A percentile compares a stretch with the other conserved stretches of the same genome.
Conservation (phyloP, 92 coral and sea anemone genomes). For the Phenganax marumi region DNA sequence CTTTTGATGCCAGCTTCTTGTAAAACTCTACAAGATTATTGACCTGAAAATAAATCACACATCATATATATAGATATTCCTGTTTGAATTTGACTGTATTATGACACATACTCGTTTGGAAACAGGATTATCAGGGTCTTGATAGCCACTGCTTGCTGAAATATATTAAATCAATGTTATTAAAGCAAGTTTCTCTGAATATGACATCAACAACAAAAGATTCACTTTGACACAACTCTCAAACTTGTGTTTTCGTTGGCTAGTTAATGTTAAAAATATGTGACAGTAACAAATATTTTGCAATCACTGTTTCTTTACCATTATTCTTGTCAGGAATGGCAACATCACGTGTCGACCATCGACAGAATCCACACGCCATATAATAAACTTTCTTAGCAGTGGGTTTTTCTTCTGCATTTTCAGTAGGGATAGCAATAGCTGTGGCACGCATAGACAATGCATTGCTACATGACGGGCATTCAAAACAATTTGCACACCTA, state of each 20-base stretch:
- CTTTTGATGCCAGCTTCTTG: slow-evolving; percentile 90
- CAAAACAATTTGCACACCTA: slow-evolving; percentile 99
- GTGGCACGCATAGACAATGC: slow-evolving; percentile 94
- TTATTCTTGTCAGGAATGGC: slow-evolving; percentile 83
- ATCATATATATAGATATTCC: background rate
- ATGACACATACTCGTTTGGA: slow-evolving; percentile 69
- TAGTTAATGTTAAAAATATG: no score
- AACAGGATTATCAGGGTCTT: slow-evolving; percentile 85
- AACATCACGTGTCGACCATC: slow-evolving; percentile 97
- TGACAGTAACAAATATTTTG: no score
- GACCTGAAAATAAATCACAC: slow-evolving; percentile 49
- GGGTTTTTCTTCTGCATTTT: slow-evolving; percentile 59
- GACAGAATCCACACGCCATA: slow-evolving; percentile 95
- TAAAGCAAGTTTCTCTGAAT: background rate
- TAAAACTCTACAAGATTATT: slow-evolving; percentile 85
- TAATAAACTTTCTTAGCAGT: slow-evolving; percentile 95
- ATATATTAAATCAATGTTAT: background rate
- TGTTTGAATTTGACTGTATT: background rate
- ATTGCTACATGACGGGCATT: slow-evolving; percentile 96
- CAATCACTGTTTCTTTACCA: slow-evolving; percentile 55
- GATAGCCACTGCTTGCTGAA: slow-evolving; percentile 97
- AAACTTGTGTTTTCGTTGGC: no score
- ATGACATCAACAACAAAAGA: background rate
- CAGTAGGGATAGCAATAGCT: slow-evolving; percentile 87
- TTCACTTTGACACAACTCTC: no score